phyloP scores from a whole-genome alignment of 2,888 invertebrate species.

The Rhopalosiphum nymphaeae region DNA sequence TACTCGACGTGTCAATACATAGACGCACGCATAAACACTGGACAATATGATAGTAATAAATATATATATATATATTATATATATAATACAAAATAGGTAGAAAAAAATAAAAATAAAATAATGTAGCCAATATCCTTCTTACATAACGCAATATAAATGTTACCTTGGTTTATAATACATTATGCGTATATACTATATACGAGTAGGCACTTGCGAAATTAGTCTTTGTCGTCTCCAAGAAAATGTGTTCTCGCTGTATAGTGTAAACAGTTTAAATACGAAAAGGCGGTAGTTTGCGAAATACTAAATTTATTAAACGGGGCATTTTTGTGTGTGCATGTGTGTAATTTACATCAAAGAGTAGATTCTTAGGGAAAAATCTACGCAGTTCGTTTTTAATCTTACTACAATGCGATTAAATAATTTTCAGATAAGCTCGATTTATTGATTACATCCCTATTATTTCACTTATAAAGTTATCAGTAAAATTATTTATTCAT shows the following conservation, averaged over 20 bases:
- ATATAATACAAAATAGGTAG: neutral
- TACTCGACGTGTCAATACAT: neutral
- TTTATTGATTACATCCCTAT: neutral
- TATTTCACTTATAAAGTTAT: no score
- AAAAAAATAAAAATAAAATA: no score
- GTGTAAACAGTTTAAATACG: neutral
- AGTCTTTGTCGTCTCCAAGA: neutral
- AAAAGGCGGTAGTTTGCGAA: neutral
- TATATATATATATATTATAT: no score
- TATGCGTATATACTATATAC: neutral
- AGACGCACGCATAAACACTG: neutral
- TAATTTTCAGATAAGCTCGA: neutral
- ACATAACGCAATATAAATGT: neutral
- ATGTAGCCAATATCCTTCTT: neutral
- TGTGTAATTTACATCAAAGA: neutral
- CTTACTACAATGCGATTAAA: neutral
- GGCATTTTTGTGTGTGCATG: neutral
- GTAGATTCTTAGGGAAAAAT: neutral
- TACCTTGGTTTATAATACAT: neutral
- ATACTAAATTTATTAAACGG: neutral
- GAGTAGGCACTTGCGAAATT: neutral
- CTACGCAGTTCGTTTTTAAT: neutral
- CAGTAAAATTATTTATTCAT: neutral
- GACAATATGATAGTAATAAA: neutral
- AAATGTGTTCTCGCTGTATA: neutral